phyloP scores from a whole-genome alignment of 2,797 vertebrate species.

The Smutsia temminckii region DNA sequence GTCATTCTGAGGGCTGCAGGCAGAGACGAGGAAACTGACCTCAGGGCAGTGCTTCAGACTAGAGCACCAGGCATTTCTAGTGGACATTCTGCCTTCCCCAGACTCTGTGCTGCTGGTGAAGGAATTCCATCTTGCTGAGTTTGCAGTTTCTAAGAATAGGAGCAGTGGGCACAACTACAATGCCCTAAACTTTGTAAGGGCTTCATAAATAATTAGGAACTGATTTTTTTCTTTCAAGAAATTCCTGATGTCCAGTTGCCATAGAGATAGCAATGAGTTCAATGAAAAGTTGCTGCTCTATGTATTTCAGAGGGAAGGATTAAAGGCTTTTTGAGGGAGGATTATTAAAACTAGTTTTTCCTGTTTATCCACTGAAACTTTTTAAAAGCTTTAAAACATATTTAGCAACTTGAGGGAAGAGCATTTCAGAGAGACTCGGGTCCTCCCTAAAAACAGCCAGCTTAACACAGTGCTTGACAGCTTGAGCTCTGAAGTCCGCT shows the following conservation, averaged over 20 bases:
- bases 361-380: slow-evolving; percentile 45
- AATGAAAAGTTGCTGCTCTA: neutral
- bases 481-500: neutral
- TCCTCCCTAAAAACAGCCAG: slow-evolving; percentile 32
- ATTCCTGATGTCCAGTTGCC: slow-evolving; percentile 10
- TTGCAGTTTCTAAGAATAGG: neutral
- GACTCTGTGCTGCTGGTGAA: neutral
- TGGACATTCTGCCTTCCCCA: neutral
- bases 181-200: neutral
- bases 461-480: neutral
- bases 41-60: neutral
- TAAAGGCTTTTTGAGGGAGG: slow-evolving; percentile 53
- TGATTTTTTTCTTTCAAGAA: neutral
- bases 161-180: neutral
- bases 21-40: neutral
- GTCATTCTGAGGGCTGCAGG: neutral
- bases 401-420: slow-evolving; percentile 51
- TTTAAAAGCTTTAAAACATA: slow-evolving; percentile 54
- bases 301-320: slow-evolving; percentile 57
- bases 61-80: neutral
- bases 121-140: neutral
- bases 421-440: slow-evolving; percentile 49
- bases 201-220: slow-evolving; percentile 8
- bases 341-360: slow-evolving; percentile 75
- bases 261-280: neutral